These are phyloP conservation scores for Chloroclysta siterata DNA, from an alignment of 2,888 invertebrate genomes.

Conservation along the genomic window DNA sequence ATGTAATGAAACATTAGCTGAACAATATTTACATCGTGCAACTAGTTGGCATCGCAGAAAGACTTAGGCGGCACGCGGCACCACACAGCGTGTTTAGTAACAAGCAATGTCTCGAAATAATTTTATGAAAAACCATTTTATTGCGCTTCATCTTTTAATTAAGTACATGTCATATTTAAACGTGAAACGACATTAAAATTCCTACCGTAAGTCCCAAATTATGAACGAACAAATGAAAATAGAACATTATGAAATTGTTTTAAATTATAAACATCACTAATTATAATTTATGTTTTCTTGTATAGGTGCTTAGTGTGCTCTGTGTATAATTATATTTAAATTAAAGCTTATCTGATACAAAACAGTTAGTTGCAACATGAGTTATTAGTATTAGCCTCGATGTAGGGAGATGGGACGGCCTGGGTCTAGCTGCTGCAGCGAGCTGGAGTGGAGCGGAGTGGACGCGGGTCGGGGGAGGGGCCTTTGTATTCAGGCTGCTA, in stretches of 20 bases:
- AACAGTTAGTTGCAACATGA: constrained; percentile 7
- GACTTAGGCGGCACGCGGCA: no score
- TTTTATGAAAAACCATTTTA: no score
- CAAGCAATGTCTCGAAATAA: no score
- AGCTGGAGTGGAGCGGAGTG: not conserved
- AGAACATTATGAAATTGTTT: not conserved
- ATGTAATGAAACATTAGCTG: no score
- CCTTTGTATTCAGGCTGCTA: constrained; percentile 4
- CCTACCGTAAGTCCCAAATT: not conserved
- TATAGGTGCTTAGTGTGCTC: not conserved
- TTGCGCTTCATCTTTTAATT: no score
- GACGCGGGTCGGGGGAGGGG: not conserved
- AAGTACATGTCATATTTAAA: no score
- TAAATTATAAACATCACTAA: constrained; percentile 13
- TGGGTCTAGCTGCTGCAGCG: no score
- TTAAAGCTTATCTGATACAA: constrained; percentile 7
- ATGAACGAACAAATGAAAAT: not conserved
- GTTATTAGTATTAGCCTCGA: not conserved
- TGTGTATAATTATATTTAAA: constrained; percentile 18
- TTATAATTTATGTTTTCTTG: constrained; percentile 12
- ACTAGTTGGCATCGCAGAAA: no score
- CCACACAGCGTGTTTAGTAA: no score
- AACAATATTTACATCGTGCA: no score
- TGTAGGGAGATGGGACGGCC: not conserved
- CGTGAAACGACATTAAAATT: not conserved